phyloP scores from a whole-genome alignment of 2,888 invertebrate species.

The Dugesia japonica region DNA sequence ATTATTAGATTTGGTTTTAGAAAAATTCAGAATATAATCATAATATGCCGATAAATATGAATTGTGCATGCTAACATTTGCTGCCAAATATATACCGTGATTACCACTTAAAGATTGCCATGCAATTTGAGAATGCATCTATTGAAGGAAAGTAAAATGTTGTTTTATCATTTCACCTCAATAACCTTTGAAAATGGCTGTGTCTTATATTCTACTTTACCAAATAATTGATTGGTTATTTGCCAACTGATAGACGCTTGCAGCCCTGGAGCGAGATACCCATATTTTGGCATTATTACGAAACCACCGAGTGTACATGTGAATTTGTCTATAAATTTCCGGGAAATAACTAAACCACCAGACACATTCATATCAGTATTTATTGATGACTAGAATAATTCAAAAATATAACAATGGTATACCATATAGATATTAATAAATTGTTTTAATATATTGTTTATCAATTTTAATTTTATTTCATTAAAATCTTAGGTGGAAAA shows the following conservation, averaged over 20 bases:
- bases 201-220: background rate
- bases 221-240: background rate
- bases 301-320: background rate
- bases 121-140: background rate
- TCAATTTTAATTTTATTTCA: too few relatives aligned
- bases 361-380: background rate
- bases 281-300: background rate
- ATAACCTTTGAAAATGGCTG: background rate
- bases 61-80: background rate
- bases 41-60: slow-evolving; percentile 3
- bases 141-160: background rate
- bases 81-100: background rate
- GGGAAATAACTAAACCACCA: background rate
- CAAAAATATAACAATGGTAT: too few relatives aligned
- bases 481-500: too few relatives aligned
- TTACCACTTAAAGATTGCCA: background rate
- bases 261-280: background rate
- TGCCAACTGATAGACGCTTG: background rate
- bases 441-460: too few relatives aligned
- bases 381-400: background rate
- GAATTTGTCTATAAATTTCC: background rate
- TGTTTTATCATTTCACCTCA: background rate
- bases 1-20: background rate
- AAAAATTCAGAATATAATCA: background rate
- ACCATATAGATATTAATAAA: too few relatives aligned